phyloP scores from a whole-genome alignment of 2,113 vertebrate species.

The Nothocercus julius region DNA sequence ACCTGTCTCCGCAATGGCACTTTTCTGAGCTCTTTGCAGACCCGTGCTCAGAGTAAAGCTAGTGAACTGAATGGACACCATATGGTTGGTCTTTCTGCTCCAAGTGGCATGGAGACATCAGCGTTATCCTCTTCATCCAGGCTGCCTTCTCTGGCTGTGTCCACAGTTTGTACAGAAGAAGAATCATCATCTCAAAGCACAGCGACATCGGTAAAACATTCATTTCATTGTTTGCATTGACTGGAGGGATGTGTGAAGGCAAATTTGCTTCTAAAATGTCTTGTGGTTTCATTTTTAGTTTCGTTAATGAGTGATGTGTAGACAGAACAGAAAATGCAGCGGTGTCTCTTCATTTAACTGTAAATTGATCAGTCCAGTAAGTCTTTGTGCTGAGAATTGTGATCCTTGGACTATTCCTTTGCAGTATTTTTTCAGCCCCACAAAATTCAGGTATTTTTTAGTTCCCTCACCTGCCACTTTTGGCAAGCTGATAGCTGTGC shows the following conservation, averaged over 20 bases:
- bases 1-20: constrained; percentile 83
- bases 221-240: background rate
- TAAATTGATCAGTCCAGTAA: background rate
- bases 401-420: background rate
- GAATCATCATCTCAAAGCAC: constrained; percentile 69
- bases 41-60: constrained; percentile 73
- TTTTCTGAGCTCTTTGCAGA: constrained; percentile 75
- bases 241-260: background rate
- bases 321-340: background rate
- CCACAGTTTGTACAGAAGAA: constrained; percentile 74
- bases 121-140: constrained; percentile 55
- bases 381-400: background rate
- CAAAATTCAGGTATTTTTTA: background rate
- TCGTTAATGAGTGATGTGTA: background rate
- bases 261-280: background rate
- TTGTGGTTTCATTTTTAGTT: background rate
- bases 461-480: background rate
- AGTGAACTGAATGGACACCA: constrained; percentile 81
- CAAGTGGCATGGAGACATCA: constrained; percentile 70
- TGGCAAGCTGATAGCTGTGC: background rate
- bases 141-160: constrained; percentile 72
- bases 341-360: fast-evolving
- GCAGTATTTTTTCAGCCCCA: background rate
- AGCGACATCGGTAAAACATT: constrained; percentile 71
- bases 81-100: constrained; percentile 61